phyloP scores from a whole-genome alignment of 2,113 vertebrate species.

The Stegostoma tigrinum region DNA sequence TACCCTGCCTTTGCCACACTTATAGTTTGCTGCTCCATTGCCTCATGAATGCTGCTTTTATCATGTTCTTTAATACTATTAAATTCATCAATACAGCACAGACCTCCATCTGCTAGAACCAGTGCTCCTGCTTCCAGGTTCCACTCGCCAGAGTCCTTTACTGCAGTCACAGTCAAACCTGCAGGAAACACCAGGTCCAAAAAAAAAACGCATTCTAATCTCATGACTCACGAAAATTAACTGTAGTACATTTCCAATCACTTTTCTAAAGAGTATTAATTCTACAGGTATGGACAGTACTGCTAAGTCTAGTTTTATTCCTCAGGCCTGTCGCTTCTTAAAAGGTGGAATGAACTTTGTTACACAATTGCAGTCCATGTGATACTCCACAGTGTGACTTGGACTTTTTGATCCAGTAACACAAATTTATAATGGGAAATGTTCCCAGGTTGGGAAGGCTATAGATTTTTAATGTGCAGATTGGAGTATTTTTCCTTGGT shows the following conservation, averaged over 20 bases:
- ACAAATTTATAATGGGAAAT: neutral
- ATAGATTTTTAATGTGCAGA: neutral
- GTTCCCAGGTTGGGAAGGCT: neutral
- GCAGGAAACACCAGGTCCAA: conserved; percentile 38
- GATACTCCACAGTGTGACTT: neutral
- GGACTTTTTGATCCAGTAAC: neutral
- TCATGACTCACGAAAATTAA: conserved; percentile 34
- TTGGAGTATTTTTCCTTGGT: neutral
- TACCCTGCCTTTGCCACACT: conserved; percentile 96
- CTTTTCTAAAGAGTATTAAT: neutral
- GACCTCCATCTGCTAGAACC: conserved; percentile 85
- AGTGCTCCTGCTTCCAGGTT: conserved; percentile 75
- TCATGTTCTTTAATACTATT: conserved; percentile 95
- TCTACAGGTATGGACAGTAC: neutral
- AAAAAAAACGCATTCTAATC: neutral
- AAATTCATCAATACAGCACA: conserved; percentile 97
- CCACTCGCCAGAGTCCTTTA: conserved; percentile 72
- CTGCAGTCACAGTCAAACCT: conserved; percentile 71
- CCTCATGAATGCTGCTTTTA: conserved; percentile 91
- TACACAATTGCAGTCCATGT: neutral
- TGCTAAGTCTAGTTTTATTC: neutral
- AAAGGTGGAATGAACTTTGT: neutral
- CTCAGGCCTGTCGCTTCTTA: neutral
- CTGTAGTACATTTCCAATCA: neutral
- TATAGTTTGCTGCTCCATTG: conserved; percentile 96